Percentiles rank a stretch among this genome's conserved stretches.
Conservation (phyloP, 2,888 invertebrate species). For the Ophion costatus region DNA sequence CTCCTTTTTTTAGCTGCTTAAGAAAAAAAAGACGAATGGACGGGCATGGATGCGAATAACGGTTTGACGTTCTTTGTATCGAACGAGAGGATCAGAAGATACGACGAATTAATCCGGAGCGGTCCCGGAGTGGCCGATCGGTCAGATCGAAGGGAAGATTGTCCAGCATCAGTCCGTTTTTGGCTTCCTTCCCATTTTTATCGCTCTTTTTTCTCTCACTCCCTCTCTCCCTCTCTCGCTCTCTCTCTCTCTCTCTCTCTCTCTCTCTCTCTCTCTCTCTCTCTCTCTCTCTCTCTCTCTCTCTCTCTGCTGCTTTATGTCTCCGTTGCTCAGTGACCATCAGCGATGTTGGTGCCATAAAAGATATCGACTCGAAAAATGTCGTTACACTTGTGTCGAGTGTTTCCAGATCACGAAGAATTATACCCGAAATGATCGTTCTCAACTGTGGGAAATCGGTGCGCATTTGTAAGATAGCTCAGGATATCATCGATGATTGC, state of each 20-base stretch:
- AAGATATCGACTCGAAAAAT: constrained; percentile 28
- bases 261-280: constrained; percentile 10
- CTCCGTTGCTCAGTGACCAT: constrained; percentile 37
- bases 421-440: constrained; percentile 23
- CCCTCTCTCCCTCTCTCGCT: too few species aligned
- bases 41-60: constrained; percentile 3
- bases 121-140: constrained; percentile 42
- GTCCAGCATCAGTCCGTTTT: constrained; percentile 45
- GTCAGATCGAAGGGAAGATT: constrained; percentile 68
- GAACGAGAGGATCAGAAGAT: constrained; percentile 48
- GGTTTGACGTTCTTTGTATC: constrained; percentile 35
- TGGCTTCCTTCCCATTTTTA: constrained; percentile 4
- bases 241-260: too few species aligned
- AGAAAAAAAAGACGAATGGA: constrained; percentile 42
- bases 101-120: constrained; percentile 59
- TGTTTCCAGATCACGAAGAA: constrained; percentile 49
- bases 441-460: constrained; percentile 39
- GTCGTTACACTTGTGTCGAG: constrained; percentile 60
- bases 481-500: constrained; percentile 6
- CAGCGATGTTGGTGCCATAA: constrained; percentile 10
- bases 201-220: too few species aligned
- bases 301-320: not conserved
- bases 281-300: constrained; percentile 2
- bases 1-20: constrained; percentile 3
- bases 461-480: constrained; percentile 9